Evolutionary conservation across 2,888 invertebrate species (phyloP), one percentile per base, ranked within the genome.

Genomic region (Camponotus fellah): DNA sequence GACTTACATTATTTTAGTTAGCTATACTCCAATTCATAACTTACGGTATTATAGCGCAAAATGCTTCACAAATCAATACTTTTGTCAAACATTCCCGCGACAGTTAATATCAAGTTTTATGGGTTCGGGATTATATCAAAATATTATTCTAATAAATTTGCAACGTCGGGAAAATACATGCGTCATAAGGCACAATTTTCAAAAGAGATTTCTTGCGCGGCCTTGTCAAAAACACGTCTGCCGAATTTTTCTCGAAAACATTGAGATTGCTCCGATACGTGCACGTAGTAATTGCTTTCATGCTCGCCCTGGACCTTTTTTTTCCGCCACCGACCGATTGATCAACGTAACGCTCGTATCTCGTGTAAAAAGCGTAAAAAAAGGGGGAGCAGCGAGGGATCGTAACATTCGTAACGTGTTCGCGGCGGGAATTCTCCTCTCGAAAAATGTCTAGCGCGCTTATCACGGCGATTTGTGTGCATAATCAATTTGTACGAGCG

Each of bases 401-500:
- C 65, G 26, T 53, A 58, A 58, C 69, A 56, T 32, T 5, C 77
- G 77, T 77, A 56, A 43, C 68, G 12, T 69, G 40, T 26, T 66
- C 56, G 10, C 43, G 6, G 2, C 68, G 43, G 40, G 32, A 8
- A 34, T 79, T 69, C 68, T 43, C 60, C 26, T 34, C 34, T 69
- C 34, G 8, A 17, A 53, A 49, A 49, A 68, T 21, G 32, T 46
- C 21, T 68, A 17, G 17, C 76, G 17, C 40, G n/a, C 37, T 34
- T 64, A 64, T 76, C 49, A 53, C 49, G 14, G 60, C 79, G 69
- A 74, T 75, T 76, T 64, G 81, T 43, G 81, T 65, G 82, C 77
- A 62, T 82, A 46, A 72, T 72, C 82, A 79, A 79, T 79, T 79
- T 58, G 46, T 53, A 26, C 76, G 66, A 26, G 69, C 66, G 71